Base-by-base conservation (phyloP, 2,888 invertebrate genomes). In the Criorhina ranunculi region DNA sequence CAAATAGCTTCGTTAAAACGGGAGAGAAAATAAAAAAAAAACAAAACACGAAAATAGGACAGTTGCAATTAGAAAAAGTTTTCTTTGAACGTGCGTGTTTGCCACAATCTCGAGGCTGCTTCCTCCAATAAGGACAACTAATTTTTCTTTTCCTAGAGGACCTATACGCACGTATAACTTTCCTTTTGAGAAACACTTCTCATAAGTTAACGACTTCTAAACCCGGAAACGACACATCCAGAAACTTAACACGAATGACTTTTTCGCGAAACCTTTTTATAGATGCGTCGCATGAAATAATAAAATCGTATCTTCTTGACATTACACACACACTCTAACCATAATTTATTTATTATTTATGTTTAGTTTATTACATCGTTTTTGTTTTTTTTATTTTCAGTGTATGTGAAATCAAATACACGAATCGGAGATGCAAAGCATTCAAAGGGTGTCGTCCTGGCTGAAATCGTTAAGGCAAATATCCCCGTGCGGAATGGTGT, bases 401-500 rank as follows among this genome's bases (percentile, higher is more conserved):
- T 95, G 89, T 96, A 96, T 91, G 96, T 97, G 12, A 96, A 96
- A 91, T 97, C 97, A 19, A 96, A 97, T 90, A 97, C 97, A 1
- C 93, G 96, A 44, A 93, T 95, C 46, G 96, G 96, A 2, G 96
- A 97, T 89, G 93, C 94, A 1, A 95, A 94, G 87, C 97, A 97
- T 91, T 94, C 95, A 11, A 94, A 95, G 66, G 98, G 98, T 8
- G 96, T 96, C 2, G 98, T 98, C 0, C 92, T 97, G 86, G 96
- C 97, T 0, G 96, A 97, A 91, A 96, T 98, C 85, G 95, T 97
- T 7, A 95, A 95, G 90, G 96, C 96, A 35, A 98, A 98, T 91
- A 98, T 98, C 87, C 98, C 98, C 0, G 97, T 98, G 31, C 95
- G 95, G 89, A 98, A 98, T 89, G 98, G 98, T 35, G 98, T 98